Percentiles rank a stretch among this genome's conserved stretches.
Evolutionary conservation across 2,888 invertebrate species (phyloP).

Genomic region (Mesorhabditis belari): DNA sequence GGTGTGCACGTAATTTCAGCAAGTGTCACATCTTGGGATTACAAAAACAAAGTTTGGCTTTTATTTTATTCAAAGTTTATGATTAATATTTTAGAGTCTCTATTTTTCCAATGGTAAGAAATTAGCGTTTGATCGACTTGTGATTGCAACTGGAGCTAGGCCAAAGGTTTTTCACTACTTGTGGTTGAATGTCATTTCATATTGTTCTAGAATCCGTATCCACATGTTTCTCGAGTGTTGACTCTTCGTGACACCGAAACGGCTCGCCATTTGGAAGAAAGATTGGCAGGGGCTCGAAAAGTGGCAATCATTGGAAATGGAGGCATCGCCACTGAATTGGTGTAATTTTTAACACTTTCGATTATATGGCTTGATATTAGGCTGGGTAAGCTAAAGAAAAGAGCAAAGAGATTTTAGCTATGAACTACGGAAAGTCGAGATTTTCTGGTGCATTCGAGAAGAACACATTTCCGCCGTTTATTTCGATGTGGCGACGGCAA

Average conservation of each 20-base stretch:
- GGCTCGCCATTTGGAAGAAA: slow-evolving; percentile 14
- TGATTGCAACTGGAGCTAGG: slow-evolving; percentile 81
- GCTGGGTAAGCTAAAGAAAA: too few relatives aligned
- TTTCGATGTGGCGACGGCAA: slow-evolving; percentile 88
- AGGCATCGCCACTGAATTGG: slow-evolving; percentile 93
- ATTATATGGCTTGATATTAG: background rate
- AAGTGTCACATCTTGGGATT: slow-evolving; percentile 24
- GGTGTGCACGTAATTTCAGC: slow-evolving; percentile 25
- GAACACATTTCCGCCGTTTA: slow-evolving; percentile 85
- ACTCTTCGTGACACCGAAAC: slow-evolving; percentile 31
- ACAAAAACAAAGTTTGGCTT: slow-evolving; percentile 16
- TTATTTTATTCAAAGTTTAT: too few relatives aligned
- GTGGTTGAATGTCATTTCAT: background rate
- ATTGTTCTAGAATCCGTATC: background rate
- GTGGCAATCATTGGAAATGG: slow-evolving; percentile 89
- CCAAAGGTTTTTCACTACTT: slow-evolving; percentile 64
- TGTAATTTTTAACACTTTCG: slow-evolving; percentile 52
- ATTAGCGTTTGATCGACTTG: slow-evolving; percentile 72
- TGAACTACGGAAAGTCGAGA: slow-evolving; percentile 74
- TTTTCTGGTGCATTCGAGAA: slow-evolving; percentile 89
- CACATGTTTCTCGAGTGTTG: slow-evolving; percentile 5
- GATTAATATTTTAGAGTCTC: slow-evolving; percentile 4
- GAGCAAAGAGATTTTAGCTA: slow-evolving; percentile 56
- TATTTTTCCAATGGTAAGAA: slow-evolving; percentile 51
- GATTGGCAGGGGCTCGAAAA: slow-evolving; percentile 66